These are phyloP conservation scores for Poecilus cupreus DNA, from an alignment of 2,888 invertebrate genomes.

Conservation along the genomic window DNA sequence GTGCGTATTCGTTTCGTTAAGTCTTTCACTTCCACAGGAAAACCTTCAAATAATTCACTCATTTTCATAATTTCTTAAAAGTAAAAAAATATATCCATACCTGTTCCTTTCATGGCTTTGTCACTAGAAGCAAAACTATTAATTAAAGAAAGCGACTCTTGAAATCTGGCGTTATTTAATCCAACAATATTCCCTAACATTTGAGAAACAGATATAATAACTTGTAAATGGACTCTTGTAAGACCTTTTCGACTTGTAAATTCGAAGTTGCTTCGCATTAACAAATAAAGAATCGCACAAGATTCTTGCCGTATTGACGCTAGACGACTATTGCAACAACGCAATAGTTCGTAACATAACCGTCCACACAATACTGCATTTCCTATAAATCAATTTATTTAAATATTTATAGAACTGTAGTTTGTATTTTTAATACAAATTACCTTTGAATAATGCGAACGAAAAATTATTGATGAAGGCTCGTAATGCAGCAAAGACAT, in stretches of 20 bases:
- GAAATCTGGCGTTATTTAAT: conserved; percentile 94
- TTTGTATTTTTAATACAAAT: conserved; percentile 57
- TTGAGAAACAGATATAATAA: conserved; percentile 96
- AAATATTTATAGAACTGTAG: conserved; percentile 30
- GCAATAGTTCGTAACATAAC: conserved; percentile 86
- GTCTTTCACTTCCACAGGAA: conserved; percentile 94
- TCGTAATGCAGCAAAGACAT: conserved; percentile 92
- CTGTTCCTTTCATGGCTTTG: conserved; percentile 95
- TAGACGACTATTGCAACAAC: conserved; percentile 90
- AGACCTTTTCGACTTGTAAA: conserved; percentile 88
- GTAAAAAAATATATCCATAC: conserved; percentile 70
- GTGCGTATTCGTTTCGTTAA: conserved; percentile 94
- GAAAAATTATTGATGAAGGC: conserved; percentile 95
- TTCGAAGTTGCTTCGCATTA: conserved; percentile 96
- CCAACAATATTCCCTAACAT: conserved; percentile 93
- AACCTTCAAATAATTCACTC: conserved; percentile 73
- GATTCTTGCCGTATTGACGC: conserved; percentile 91
- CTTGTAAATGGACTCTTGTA: conserved; percentile 93
- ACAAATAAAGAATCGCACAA: conserved; percentile 91
- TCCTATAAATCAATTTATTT: conserved; percentile 72
- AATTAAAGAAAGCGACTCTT: conserved; percentile 93
- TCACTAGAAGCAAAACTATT: conserved; percentile 95
- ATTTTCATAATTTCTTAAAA: neutral
- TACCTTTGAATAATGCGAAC: conserved; percentile 80
- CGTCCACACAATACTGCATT: conserved; percentile 87